Evolutionary conservation across 2,797 vertebrate genomes (phyloP).

Genomic region (Salarias fasciatus): DNA sequence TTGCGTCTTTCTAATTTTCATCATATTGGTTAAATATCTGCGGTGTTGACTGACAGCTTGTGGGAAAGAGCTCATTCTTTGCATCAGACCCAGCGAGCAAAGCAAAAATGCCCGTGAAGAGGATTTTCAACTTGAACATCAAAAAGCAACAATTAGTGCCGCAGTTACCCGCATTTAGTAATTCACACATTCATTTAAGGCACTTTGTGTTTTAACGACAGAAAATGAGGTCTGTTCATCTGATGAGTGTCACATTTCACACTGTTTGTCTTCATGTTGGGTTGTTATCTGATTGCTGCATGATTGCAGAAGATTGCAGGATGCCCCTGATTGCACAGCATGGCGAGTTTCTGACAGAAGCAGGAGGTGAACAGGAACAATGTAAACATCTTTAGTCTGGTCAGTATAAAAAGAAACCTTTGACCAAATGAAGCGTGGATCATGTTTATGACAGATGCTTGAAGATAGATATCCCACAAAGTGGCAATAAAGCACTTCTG

Average conservation of each 20-base stretch:
- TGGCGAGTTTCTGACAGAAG: neutral
- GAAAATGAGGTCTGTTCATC: constrained; percentile 9
- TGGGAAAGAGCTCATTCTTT: neutral
- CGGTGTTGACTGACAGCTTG: constrained; percentile 17
- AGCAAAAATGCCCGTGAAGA: too few species aligned
- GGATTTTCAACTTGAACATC: too few species aligned
- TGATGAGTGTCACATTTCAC: neutral
- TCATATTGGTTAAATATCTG: neutral
- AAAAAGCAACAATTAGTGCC: neutral
- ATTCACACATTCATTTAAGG: too few species aligned
- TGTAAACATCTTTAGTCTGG: neutral
- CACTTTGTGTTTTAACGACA: neutral
- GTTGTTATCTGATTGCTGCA: neutral
- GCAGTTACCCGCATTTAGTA: neutral
- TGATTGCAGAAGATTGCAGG: neutral
- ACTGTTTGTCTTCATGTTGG: neutral
- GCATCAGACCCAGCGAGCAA: too few species aligned
- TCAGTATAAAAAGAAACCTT: neutral
- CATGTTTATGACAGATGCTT: constrained; percentile 3
- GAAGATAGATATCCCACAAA: constrained; percentile 7
- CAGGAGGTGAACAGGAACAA: neutral
- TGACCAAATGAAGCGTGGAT: constrained; percentile 1
- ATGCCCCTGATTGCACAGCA: neutral
- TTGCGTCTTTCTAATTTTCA: constrained; percentile 33
- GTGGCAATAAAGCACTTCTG: constrained; percentile 3